Base-by-base conservation (phyloP, 2,113 vertebrate genomes). In the Lagopus leucura region DNA sequence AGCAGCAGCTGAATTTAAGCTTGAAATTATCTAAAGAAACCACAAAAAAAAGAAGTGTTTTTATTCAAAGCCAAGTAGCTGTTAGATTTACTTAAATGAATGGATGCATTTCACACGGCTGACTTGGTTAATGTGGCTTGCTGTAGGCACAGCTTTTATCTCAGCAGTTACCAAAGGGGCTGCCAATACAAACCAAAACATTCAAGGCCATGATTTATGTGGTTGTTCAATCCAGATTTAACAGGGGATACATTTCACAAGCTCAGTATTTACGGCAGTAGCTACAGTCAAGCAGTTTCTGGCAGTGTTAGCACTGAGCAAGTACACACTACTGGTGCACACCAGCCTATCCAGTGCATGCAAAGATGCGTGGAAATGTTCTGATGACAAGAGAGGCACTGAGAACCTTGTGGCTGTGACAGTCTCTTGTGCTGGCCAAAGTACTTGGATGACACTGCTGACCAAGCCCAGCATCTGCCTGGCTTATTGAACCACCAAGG, bases 71-170 rank as follows among this genome's bases (percentile, higher is more conserved):
- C 60, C 64, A 86, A 74, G 45, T 6, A 88, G 91, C 78, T 77
- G 66, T 21, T 71, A 64, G 50, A 89, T 75, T 77, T 71, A 57
- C 55, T 83, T 78, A 48, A 92, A n/a, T 21, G 80, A 86, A 70
- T 70, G 87, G 82, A 79, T 82, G 50, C 64, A 67, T 64, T 89
- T 89, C 87, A 77, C 72, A 85, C 3, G 61, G 84, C 50, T 55
- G 82, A 27, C 30, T 85, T 61, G 4, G 47, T 74, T 74, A 50
- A 67, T 2, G 27, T 0, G 2, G 50, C 55, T 38, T 57, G 94
- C 94, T 93, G 42, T 19, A 88, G 93, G 82, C 93, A 86, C 69
- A 72, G 3, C 94, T 96, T 96, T 93, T 25, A 94, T 94, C 91
- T 92, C 69, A 5, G 67, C 57, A 3, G 20, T 55, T 24, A 57